These are phyloP conservation scores for Pelecanoides urinatrix DNA, from an alignment of 2,113 vertebrate species.

Conservation along the genomic window DNA sequence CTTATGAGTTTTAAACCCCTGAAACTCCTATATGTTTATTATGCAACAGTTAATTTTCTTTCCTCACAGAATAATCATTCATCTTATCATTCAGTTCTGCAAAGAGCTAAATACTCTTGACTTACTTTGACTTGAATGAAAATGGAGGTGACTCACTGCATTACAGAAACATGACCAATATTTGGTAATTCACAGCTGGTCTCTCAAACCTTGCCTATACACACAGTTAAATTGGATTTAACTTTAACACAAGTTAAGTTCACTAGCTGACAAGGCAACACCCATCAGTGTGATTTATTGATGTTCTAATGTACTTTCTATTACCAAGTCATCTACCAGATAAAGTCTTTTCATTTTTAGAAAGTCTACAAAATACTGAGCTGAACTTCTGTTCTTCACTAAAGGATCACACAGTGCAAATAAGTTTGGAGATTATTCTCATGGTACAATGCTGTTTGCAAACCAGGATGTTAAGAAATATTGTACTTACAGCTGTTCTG, in stretches of 20 bases:
- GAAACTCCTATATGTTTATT: background rate
- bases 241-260: background rate
- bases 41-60: background rate
- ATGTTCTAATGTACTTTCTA: background rate
- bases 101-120: background rate
- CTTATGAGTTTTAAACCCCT: background rate
- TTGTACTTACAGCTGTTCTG: background rate
- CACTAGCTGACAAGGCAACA: background rate
- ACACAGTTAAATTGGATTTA: background rate
- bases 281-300: background rate
- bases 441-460: background rate
- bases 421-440: background rate
- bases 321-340: background rate
- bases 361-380: background rate
- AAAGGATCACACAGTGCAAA: background rate
- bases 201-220: background rate
- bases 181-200: background rate
- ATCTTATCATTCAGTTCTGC: background rate
- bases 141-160: background rate
- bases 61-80: background rate
- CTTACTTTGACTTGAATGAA: background rate
- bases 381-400: background rate
- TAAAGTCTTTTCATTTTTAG: background rate
- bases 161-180: background rate
- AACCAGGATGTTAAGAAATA: background rate